These are phyloP conservation scores for Harlomillsia oculata DNA, from an alignment of 1,140 invertebrate species.

Conservation along the genomic window DNA sequence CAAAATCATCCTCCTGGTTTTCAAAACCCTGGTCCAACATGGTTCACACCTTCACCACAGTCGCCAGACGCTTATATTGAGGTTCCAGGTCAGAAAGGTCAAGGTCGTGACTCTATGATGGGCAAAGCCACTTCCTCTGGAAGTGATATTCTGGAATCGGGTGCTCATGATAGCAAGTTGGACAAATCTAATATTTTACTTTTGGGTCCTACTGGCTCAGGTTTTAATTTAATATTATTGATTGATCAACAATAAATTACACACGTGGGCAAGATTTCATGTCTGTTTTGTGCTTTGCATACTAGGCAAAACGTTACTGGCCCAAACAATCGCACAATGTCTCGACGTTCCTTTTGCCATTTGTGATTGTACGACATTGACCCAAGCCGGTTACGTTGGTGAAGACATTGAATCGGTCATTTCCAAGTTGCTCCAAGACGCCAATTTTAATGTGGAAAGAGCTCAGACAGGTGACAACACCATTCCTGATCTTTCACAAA, in stretches of 20 bases:
- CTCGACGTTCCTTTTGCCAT: slow-evolving; percentile 98
- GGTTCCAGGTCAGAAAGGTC: too few relatives aligned
- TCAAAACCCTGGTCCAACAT: too few relatives aligned
- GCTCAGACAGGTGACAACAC: slow-evolving; percentile 95
- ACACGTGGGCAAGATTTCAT: too few relatives aligned
- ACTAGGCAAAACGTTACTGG: slow-evolving; percentile 86
- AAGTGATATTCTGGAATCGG: slow-evolving; percentile 76
- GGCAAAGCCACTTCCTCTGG: slow-evolving; percentile 48
- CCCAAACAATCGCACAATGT: slow-evolving; percentile 91
- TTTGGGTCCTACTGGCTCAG: slow-evolving; percentile 92
- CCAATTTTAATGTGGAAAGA: slow-evolving; percentile 89
- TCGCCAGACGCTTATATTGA: too few relatives aligned
- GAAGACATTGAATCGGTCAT: slow-evolving; percentile 99
- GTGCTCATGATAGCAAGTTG: slow-evolving; percentile 72
- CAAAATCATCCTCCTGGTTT: too few relatives aligned
- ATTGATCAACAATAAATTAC: too few relatives aligned
- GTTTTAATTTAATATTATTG: too few relatives aligned
- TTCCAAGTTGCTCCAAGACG: slow-evolving; percentile 94
- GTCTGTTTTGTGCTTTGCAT: background rate
- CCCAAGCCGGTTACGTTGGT: slow-evolving; percentile 98
- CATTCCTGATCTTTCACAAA: too few relatives aligned
- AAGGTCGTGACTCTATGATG: too few relatives aligned
- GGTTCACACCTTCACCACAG: too few relatives aligned
- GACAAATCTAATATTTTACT: slow-evolving; percentile 98
- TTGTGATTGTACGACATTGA: slow-evolving; percentile 97